These are phyloP conservation scores for Eulemur coronatus DNA, from an alignment of 2,797 vertebrate genomes.

Conservation along the genomic window DNA sequence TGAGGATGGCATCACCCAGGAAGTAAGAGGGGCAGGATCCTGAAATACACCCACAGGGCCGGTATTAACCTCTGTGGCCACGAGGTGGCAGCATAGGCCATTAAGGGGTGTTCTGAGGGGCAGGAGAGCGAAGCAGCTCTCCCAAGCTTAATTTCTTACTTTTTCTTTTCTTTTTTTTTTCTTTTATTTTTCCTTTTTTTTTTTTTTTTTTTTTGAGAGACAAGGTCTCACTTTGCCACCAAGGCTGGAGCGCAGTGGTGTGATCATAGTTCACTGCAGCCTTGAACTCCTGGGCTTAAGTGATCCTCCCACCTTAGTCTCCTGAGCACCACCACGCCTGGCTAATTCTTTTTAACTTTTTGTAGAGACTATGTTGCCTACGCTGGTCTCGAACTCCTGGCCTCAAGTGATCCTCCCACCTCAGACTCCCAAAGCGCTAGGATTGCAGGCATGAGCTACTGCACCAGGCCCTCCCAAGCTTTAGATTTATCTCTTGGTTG, in stretches of 20 bases:
- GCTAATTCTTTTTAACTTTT: not conserved
- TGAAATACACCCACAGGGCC: not conserved
- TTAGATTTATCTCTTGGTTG: not conserved
- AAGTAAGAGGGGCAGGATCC: not conserved
- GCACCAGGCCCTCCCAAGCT: accelerated
- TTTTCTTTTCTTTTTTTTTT: not conserved
- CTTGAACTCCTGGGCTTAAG: not conserved
- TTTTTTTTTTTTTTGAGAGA: not conserved
- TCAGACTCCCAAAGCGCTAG: not conserved
- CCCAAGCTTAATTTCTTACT: not conserved
- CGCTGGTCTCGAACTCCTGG: not conserved
- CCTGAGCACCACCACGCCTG: too few species aligned
- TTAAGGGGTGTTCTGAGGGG: not conserved
- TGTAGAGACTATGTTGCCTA: not conserved
- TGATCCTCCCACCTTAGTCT: not conserved
- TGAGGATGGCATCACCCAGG: not conserved
- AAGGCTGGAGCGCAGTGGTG: not conserved
- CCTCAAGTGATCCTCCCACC: not conserved
- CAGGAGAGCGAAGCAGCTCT: not conserved
- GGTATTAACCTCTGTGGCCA: constrained; percentile 14
- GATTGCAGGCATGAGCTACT: not conserved
- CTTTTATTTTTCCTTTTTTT: too few species aligned
- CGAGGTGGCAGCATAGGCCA: constrained; percentile 42
- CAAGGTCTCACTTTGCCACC: not conserved
- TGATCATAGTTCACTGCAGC: not conserved